Evolutionary conservation across 2,888 invertebrate species (phyloP), one percentile per base, ranked within the genome.

Genomic region (Julus scandinavius): DNA sequence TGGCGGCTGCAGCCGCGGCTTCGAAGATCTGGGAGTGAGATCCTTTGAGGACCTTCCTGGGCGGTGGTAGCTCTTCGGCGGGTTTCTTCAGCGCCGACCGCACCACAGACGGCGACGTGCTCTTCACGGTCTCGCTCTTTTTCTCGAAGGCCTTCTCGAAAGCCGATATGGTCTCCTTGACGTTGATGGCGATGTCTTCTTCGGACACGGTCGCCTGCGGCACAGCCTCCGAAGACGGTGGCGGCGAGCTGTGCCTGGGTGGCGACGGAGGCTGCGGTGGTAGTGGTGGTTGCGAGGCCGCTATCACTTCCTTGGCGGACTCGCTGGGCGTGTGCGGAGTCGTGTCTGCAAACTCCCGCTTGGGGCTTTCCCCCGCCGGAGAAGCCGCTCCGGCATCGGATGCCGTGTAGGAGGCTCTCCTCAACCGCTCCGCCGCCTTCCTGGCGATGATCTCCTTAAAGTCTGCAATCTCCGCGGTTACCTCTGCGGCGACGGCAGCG

Each of bases 361-460:
- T 87, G 49, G 87, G 87, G n/a, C 54, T 58, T 4, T 87, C 87
- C n/a, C 80, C 45, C 83, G 88, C 50, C n/a, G 87, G 87, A 7
- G 63, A 50, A 11, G 40, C 49, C 41, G 49, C 85, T 17, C 85
- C 85, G 49, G 85, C 20, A 54, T 63, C 63, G 4, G 38, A 80
- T 15, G 63, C 38, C 7, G 87, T 87, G 41, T 72, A 87, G 9
- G 87, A 87, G 45, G 90, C 89, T 84, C 90, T 88, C 45, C 89
- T 88, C 88, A 90, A 90, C 86, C 91, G 89, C 86, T 91, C 91
- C n/a, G 91, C 91, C 85, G 90, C 91, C 89, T 91, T 91, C 89
- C 90, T 90, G 49, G 91, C 91, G 87, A 91, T 90, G 87, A 91
- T 87, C 40, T 91, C 90, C 86, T 90, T 90, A 88, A 91, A 90